Percentiles rank a stretch among this genome's conserved stretches.
phyloP scores from a whole-genome alignment of 1,140 invertebrate genomes.

The Phortica variegata region DNA sequence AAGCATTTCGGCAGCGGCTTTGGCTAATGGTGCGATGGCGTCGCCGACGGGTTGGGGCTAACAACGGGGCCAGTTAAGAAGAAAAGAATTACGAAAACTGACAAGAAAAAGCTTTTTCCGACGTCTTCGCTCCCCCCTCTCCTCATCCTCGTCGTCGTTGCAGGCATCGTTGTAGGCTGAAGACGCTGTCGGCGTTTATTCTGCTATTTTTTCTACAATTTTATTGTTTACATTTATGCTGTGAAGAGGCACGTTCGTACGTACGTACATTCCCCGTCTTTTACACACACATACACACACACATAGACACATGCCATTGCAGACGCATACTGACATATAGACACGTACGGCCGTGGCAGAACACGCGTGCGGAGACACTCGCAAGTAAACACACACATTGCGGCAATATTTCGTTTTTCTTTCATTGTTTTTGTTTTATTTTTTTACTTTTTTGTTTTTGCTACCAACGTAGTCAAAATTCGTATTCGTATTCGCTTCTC shows the following conservation, averaged over 20 bases:
- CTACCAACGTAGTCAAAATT: no score
- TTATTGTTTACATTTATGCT: slow-evolving; percentile 55
- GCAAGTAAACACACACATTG: no score
- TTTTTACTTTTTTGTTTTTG: slow-evolving; percentile 33
- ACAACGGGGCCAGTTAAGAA: no score
- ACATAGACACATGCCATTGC: slow-evolving; percentile 15
- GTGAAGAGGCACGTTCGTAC: slow-evolving; percentile 11
- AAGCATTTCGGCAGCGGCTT: no score
- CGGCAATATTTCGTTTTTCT: no score
- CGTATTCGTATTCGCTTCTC: slow-evolving; percentile 50
- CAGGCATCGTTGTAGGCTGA: background rate
- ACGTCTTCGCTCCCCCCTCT: slow-evolving; percentile 25
- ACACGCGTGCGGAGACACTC: no score
- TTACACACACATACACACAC: slow-evolving; percentile 8
- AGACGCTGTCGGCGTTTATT: background rate
- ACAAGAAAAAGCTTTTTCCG: slow-evolving; percentile 51
- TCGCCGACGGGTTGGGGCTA: no score
- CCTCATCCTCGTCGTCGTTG: slow-evolving; percentile 7
- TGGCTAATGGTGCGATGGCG: no score
- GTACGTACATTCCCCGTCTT: no score
- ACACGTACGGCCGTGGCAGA: no score
- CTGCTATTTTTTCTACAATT: slow-evolving; percentile 46
- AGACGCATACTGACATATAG: no score
- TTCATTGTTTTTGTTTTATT: slow-evolving; percentile 14
- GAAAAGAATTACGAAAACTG: no score